These are phyloP conservation scores for Emydocephalus ijimae DNA, from an alignment of 2,113 vertebrate genomes.

Conservation along the genomic window DNA sequence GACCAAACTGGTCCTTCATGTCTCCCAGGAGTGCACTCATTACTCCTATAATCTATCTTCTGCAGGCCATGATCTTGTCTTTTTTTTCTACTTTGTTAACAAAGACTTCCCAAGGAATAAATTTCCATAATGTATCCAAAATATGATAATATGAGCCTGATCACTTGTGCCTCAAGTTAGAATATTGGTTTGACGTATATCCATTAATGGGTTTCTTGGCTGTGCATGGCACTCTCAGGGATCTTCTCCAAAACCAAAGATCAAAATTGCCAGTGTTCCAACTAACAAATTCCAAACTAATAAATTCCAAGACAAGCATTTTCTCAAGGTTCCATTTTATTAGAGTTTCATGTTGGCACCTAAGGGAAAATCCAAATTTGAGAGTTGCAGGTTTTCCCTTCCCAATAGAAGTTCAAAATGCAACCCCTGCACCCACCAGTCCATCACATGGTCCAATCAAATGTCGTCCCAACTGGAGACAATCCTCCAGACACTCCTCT, in stretches of 20 bases:
- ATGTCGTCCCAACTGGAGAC: no score
- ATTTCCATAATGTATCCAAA: not conserved
- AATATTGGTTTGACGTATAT: not conserved
- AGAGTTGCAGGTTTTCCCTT: no score
- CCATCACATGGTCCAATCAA: no score
- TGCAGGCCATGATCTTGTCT: not conserved
- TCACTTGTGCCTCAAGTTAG: not conserved
- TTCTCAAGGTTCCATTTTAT: no score
- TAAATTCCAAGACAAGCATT: no score
- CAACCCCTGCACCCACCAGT: no score
- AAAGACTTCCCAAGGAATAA: not conserved
- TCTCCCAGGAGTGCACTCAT: not conserved
- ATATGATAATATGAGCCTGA: not conserved
- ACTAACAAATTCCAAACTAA: no score
- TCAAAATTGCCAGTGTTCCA: not conserved
- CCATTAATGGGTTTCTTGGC: not conserved
- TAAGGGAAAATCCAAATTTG: no score
- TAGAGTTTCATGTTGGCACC: no score
- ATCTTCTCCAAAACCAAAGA: not conserved
- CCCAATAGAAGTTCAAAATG: no score
- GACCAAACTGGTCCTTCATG: not conserved
- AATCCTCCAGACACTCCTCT: no score
- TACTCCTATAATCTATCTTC: not conserved
- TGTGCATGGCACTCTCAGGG: not conserved
- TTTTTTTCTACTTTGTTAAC: not conserved